Evolutionary conservation across 1,140 invertebrate species (phyloP), one percentile per base, ranked within the genome.

Genomic region (Lutraria rhynchaena): DNA sequence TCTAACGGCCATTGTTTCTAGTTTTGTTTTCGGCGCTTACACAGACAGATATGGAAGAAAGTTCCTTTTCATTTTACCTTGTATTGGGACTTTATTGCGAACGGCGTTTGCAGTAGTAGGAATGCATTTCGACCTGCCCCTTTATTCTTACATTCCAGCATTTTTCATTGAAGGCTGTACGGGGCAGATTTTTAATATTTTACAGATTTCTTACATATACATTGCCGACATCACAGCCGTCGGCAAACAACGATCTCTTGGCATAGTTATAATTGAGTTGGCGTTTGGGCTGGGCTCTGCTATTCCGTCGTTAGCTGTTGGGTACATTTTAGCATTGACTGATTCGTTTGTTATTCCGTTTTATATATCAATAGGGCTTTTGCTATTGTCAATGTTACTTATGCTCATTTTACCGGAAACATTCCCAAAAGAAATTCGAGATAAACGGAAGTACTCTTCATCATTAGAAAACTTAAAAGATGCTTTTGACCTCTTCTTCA

Each of bases 11-110:
- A 44, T 75, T 3, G 19, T 75, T 44, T n/a, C 71, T 3, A 75
- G 60, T 46, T 60, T 75, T 27, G 22, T 75, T n/a, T 17, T 75
- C n/a, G 71, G 71, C 27, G 27, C 71, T 15, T 75, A 46, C 44
- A 75, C 71, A 13, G 71, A 75, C n/a, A 29, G 71, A 27, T 61
- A 60, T 75, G 71, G 71, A 29, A 31, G 71, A 11, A 75, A 75
- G 24, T 75, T 75, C 31, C n/a, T 75, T 19, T 75, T 75, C 31
- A 46, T 60, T 3, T 15, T 75, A 11, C 37, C 53, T 29, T 46
- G 33, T 27, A 7, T 75, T 22, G 71, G 71, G 3, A 75, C 53
- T 1, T 24, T 75, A 13, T 7, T 75, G 0, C 35, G 71, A 29
- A 75, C 71, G 44, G 24, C 35, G 27, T 13, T 41, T 11, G 71